phyloP scores from a whole-genome alignment of 2,797 vertebrate genomes.

The Etheostoma nigrum region DNA sequence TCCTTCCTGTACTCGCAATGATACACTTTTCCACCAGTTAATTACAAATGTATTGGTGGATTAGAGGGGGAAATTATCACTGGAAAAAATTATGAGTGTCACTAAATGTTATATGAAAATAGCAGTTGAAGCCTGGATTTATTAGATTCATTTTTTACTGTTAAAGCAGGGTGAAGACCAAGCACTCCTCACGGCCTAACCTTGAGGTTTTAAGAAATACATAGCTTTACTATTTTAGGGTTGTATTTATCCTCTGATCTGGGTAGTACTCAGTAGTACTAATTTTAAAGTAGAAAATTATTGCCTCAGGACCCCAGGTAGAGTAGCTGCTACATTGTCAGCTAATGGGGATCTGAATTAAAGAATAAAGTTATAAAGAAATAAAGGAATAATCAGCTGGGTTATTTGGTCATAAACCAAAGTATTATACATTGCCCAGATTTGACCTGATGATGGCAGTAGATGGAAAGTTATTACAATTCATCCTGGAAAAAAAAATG shows the following conservation, averaged over 20 bases:
- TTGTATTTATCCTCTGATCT: slow-evolving; percentile 42
- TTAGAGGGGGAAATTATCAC: slow-evolving; percentile 76
- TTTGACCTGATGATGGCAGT: not conserved
- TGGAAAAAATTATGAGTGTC: slow-evolving; percentile 69
- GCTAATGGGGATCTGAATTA: no score
- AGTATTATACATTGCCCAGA: no score
- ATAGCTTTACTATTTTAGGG: slow-evolving; percentile 39
- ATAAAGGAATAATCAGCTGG: not conserved
- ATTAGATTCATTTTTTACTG: slow-evolving; percentile 64
- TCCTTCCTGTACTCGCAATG: slow-evolving; percentile 52
- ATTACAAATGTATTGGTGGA: slow-evolving; percentile 78
- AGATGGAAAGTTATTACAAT: not conserved
- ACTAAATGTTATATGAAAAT: slow-evolving; percentile 64
- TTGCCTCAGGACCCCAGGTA: not conserved
- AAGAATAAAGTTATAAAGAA: no score
- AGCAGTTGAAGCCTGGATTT: slow-evolving; percentile 61
- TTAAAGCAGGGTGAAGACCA: slow-evolving; percentile 56
- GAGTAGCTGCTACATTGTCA: no score
- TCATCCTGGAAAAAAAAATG: not conserved
- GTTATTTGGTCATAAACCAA: not conserved
- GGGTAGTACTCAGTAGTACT: not conserved
- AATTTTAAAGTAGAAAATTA: slow-evolving; percentile 10
- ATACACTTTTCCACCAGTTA: slow-evolving; percentile 75
- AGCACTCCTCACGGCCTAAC: slow-evolving; percentile 43
- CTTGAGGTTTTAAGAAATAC: slow-evolving; percentile 52